phyloP scores from a whole-genome alignment of 1,140 invertebrate species.

The Bursaphelenchus mucronatus region DNA sequence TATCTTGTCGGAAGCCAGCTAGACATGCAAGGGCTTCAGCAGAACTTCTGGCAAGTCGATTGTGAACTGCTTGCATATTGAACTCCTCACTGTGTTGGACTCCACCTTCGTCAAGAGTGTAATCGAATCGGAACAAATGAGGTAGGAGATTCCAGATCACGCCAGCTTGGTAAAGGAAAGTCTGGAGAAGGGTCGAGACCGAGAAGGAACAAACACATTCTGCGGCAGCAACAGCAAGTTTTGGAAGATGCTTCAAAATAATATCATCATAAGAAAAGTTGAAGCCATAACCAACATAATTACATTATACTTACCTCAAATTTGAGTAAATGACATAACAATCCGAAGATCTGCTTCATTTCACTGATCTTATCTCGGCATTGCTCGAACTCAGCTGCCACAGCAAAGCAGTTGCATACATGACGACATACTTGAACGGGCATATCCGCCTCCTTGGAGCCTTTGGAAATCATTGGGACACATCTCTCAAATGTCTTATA shows the following conservation, averaged over 20 bases:
- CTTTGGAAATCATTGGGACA: constrained; percentile 46
- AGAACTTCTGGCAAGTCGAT: constrained; percentile 80
- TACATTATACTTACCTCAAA: constrained; percentile 70
- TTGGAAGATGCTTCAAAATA: constrained; percentile 70
- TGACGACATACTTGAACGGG: constrained; percentile 87
- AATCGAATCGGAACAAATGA: constrained; percentile 91
- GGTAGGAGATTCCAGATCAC: constrained; percentile 85
- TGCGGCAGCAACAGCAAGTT: constrained; percentile 75
- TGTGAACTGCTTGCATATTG: constrained; percentile 74
- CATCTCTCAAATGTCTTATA: constrained; percentile 55
- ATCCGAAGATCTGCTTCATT: constrained; percentile 77
- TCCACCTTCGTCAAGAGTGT: constrained; percentile 88
- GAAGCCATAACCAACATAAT: constrained; percentile 1
- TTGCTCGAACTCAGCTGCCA: constrained; percentile 84
- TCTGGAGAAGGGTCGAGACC: constrained; percentile 78
- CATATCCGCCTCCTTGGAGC: constrained; percentile 71
- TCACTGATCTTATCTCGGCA: constrained; percentile 79
- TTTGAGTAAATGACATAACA: constrained; percentile 81
- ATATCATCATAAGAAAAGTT: constrained; percentile 1
- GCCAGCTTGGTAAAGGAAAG: constrained; percentile 81
- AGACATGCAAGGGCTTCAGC: constrained; percentile 77
- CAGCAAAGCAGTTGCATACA: constrained; percentile 83
- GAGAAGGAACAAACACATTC: constrained; percentile 79
- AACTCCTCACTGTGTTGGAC: constrained; percentile 53
- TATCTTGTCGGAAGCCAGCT: constrained; percentile 71